These are phyloP conservation scores for Luidia sarsii DNA, from an alignment of 53 echinoderm and acorn worm species.

Conservation along the genomic window DNA sequence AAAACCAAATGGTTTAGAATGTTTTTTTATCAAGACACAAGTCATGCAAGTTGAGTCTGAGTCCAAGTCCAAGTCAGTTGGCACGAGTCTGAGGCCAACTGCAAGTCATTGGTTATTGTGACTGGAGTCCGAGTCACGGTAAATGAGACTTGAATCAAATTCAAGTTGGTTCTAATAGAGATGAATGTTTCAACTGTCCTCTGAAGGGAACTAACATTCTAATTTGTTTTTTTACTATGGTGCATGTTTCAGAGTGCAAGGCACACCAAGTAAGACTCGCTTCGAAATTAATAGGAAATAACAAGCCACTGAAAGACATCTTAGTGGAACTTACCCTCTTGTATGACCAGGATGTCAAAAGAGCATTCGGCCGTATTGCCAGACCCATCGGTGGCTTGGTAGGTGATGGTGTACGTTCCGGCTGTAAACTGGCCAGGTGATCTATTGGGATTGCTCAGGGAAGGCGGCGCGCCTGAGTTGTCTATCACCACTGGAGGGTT, in stretches of 20 bases:
- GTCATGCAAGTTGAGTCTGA: too few relatives aligned
- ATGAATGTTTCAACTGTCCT: too few relatives aligned
- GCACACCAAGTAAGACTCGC: too few relatives aligned
- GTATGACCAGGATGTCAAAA: neutral
- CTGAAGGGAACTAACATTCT: neutral
- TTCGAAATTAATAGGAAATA: too few relatives aligned
- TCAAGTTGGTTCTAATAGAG: too few relatives aligned
- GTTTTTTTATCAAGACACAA: too few relatives aligned
- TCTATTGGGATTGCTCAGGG: neutral
- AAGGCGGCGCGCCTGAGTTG: neutral
- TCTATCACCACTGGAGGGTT: constrained; percentile 9
- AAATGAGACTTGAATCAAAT: neutral
- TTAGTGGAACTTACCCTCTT: constrained; percentile 9
- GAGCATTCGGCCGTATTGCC: neutral
- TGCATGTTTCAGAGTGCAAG: too few relatives aligned
- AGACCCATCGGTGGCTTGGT: constrained; percentile 9
- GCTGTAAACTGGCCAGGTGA: neutral
- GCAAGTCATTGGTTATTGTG: too few relatives aligned
- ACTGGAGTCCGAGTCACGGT: neutral
- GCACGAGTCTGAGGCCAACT: too few relatives aligned
- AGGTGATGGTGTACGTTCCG: neutral
- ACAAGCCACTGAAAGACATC: too few relatives aligned
- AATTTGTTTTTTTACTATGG: neutral
- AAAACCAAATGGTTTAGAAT: too few relatives aligned
- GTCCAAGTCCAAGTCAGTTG: too few relatives aligned